Evolutionary conservation across 2,888 invertebrate genomes (phyloP).

Genomic region (Gasteruption jaculator): DNA sequence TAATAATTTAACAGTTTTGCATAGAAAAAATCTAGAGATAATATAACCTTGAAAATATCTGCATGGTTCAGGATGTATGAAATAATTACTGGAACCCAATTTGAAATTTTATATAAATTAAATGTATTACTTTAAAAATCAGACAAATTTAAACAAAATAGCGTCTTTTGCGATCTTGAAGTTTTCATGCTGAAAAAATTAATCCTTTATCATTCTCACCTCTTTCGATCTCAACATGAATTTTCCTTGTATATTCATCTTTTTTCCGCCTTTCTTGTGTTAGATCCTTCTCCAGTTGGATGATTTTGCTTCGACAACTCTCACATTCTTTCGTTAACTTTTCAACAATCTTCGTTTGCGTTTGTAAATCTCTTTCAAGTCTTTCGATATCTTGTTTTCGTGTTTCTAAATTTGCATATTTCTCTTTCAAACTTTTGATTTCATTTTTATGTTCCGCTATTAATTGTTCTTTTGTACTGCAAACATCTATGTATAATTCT

Average conservation of each 20-base stretch:
- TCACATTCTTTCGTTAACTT: slow-evolving; percentile 38
- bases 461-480: slow-evolving; percentile 60
- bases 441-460: slow-evolving; percentile 58
- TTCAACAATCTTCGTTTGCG: slow-evolving; percentile 33
- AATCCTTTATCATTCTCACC: slow-evolving; percentile 31
- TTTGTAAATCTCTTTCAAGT: slow-evolving; percentile 34
- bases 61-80: neutral
- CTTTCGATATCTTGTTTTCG: slow-evolving; percentile 35
- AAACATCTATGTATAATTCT: slow-evolving; percentile 54
- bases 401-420: slow-evolving; percentile 32
- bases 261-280: slow-evolving; percentile 36
- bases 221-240: slow-evolving; percentile 42
- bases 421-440: slow-evolving; percentile 52
- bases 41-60: too few species aligned
- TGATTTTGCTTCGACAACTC: slow-evolving; percentile 32
- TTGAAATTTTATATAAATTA: slow-evolving; percentile 1
- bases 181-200: neutral
- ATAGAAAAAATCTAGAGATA: too few species aligned
- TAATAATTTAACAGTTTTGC: too few species aligned
- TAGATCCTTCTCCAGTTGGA: slow-evolving; percentile 42
- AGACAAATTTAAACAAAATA: slow-evolving; percentile 1
- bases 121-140: neutral
- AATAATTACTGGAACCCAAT: neutral
- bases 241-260: slow-evolving; percentile 38
- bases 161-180: neutral